Base-by-base conservation (phyloP, 2,797 vertebrate species). In the Brotula barbata region DNA sequence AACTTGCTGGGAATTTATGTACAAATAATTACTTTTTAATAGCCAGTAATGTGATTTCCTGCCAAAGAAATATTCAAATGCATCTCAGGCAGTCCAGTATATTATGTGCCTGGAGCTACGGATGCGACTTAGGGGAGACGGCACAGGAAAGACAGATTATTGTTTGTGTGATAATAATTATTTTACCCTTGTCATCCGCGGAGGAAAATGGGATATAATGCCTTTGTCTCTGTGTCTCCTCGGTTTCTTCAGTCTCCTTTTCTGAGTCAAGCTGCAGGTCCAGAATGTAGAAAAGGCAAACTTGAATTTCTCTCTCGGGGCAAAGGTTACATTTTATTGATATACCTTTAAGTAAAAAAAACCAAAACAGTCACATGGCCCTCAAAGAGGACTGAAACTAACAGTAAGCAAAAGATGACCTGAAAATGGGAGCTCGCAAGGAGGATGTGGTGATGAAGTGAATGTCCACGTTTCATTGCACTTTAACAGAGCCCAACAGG, bases 21-120 rank as follows among this genome's bases (percentile, higher is more conserved):
- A 92, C 91, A 92, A 92, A 93, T 93, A 93, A 93, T 92, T 93
- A 93, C 91, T 92, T 93, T 93, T 93, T 93, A 92, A 93, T 93
- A 91, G 91, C 87, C 89, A 87, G 84, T 92, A 92, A 93, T 92
- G 87, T 83, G 90, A 92, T 92, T 92, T 92, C 89, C 89, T 92
- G 91, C 90, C 91, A 92, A 91, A 92, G 89, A 92, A 92, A 92
- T 92, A 92, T 93, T 92, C 91, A 93, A 91, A 93, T 92, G 84
- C 87, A 81, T 90, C 89, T 90, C 88, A 90, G 85, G 87, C 90
- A 92, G 90, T 92, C 90, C 91, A 91, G 92, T 92, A 91, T 92
- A 92, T 93, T 92, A 92, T 91, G 82, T 89, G 92, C 92, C 91
- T 87, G 79, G 50, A 92, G 92, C 91, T 85, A 91, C 58, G 76